These are phyloP conservation scores for Tympanuchus pallidicinctus DNA, from an alignment of 2,113 vertebrate genomes.

Conservation along the genomic window DNA sequence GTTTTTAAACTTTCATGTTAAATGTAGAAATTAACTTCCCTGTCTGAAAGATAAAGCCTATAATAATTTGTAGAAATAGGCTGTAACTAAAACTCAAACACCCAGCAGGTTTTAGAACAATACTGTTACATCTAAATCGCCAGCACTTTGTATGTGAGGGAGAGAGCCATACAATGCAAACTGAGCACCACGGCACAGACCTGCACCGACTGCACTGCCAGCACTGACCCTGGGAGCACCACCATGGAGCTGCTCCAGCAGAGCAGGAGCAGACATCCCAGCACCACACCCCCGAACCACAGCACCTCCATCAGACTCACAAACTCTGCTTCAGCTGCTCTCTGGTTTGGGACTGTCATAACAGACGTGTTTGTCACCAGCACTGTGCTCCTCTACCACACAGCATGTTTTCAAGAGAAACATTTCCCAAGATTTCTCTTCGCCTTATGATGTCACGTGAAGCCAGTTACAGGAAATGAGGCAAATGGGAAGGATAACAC, in stretches of 20 bases:
- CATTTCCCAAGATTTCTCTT: background rate
- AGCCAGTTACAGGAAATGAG: background rate
- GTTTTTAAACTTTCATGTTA: background rate
- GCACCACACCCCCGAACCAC: rapidly evolving
- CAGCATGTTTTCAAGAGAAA: background rate
- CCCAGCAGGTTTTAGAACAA: background rate
- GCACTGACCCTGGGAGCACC: rapidly evolving
- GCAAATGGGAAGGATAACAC: background rate
- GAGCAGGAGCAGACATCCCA: background rate
- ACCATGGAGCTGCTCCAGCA: too few relatives aligned
- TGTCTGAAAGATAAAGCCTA: background rate
- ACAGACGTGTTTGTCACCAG: background rate
- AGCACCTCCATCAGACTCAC: background rate
- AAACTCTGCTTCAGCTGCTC: background rate
- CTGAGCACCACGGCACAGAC: rapidly evolving
- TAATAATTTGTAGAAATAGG: background rate
- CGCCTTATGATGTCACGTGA: background rate
- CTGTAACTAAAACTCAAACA: background rate
- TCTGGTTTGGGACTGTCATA: background rate
- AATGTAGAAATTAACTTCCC: background rate
- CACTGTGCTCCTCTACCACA: rapidly evolving
- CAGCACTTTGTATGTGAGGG: background rate
- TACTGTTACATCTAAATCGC: background rate
- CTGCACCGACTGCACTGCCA: rapidly evolving
- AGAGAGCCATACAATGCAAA: background rate